Evolutionary conservation across 2,888 invertebrate species (phyloP).

Genomic region (Netelia melanura): DNA sequence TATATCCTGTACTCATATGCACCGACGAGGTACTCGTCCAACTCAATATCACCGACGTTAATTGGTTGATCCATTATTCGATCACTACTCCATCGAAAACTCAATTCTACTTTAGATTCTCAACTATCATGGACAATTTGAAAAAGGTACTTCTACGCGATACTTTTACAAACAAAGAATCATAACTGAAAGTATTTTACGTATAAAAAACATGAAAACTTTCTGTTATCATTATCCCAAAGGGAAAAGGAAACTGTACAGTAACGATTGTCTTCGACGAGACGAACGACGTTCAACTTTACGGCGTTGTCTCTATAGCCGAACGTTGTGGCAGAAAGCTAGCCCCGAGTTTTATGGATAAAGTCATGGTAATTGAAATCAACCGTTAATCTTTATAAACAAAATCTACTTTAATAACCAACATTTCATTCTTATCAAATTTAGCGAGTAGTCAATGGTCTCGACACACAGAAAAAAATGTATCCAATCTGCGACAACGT

Average conservation of each 20-base stretch:
- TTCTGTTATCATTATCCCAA: constrained; percentile 16
- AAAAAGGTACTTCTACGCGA: constrained; percentile 72
- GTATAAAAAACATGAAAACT: background rate
- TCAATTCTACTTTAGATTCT: constrained; percentile 90
- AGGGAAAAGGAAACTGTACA: constrained; percentile 80
- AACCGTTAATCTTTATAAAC: constrained; percentile 75
- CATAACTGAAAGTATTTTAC: background rate
- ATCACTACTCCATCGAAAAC: constrained; percentile 88
- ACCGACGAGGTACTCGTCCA: constrained; percentile 89
- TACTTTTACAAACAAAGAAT: background rate
- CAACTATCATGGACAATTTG: constrained; percentile 88
- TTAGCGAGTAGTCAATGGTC: constrained; percentile 73
- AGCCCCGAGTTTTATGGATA: constrained; percentile 77
- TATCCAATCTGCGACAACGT: constrained; percentile 88
- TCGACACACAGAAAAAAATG: constrained; percentile 84
- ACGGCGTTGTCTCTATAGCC: constrained; percentile 88
- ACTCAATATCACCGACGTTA: constrained; percentile 88
- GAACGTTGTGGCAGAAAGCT: constrained; percentile 83
- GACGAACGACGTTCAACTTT: constrained; percentile 87
- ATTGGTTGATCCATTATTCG: constrained; percentile 90
- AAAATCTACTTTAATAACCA: constrained; percentile 68
- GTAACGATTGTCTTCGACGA: constrained; percentile 87
- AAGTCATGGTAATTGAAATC: constrained; percentile 78
- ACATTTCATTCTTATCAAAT: constrained; percentile 52
- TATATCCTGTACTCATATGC: constrained; percentile 88